These are phyloP conservation scores for Otus sunia DNA, from an alignment of 2,113 vertebrate species.

Conservation along the genomic window DNA sequence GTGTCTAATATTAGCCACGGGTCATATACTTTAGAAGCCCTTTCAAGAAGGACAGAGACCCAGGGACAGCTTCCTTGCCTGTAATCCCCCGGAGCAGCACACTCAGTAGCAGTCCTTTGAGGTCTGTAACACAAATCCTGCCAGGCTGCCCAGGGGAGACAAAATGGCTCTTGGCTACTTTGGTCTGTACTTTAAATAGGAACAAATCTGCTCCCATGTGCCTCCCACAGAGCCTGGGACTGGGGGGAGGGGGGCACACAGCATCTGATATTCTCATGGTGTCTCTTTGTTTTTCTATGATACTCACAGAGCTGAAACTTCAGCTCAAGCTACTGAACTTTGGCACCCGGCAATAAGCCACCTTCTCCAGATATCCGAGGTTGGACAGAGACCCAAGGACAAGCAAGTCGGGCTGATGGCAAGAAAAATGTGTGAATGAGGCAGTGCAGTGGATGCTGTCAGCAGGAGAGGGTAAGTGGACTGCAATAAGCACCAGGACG, in stretches of 20 bases:
- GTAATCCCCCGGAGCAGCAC: background rate
- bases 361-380: background rate
- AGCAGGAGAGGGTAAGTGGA: background rate
- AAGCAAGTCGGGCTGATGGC: accelerated
- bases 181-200: background rate
- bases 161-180: background rate
- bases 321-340: background rate
- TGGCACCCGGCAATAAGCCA: background rate
- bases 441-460: background rate
- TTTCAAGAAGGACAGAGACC: background rate
- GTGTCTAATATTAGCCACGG: slow-evolving; percentile 21
- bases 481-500: background rate
- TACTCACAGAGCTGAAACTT: background rate
- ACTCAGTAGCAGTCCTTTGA: background rate
- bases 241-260: background rate
- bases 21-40: background rate
- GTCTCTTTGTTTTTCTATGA: background rate
- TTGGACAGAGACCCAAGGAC: background rate
- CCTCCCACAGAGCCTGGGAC: background rate
- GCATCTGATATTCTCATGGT: background rate
- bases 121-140: background rate
- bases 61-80: background rate
- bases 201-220: background rate
- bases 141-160: background rate
- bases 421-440: background rate